Evolutionary conservation across 2,113 vertebrate species (phyloP).

Genomic region (Carassius gibelio): DNA sequence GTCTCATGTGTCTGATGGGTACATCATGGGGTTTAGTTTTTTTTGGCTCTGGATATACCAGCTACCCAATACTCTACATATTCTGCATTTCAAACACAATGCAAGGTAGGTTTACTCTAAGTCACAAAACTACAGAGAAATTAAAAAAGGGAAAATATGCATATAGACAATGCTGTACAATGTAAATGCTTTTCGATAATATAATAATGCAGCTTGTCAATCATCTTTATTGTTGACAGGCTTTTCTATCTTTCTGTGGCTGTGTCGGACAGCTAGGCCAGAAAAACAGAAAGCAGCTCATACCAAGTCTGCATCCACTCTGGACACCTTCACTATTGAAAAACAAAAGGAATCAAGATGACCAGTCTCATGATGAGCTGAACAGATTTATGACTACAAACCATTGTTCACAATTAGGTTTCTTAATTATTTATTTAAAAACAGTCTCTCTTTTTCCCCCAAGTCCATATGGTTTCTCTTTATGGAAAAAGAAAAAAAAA

Average conservation of each 20-base stretch:
- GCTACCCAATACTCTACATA: slow-evolving; percentile 79
- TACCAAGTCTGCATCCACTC: slow-evolving; percentile 30
- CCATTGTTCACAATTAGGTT: no score
- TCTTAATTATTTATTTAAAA: neutral
- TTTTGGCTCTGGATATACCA: slow-evolving; percentile 79
- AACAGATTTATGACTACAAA: neutral
- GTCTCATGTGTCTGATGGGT: slow-evolving; percentile 85
- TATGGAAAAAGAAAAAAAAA: no score
- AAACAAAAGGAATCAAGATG: neutral
- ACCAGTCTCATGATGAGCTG: neutral
- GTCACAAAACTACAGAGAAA: neutral
- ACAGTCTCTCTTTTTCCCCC: neutral
- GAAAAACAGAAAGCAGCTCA: slow-evolving; percentile 39
- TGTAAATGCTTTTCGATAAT: neutral
- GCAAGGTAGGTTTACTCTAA: slow-evolving; percentile 78
- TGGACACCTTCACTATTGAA: neutral
- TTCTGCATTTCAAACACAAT: slow-evolving; percentile 88
- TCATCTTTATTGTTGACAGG: slow-evolving; percentile 57
- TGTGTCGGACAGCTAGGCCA: slow-evolving; percentile 58
- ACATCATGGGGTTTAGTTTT: slow-evolving; percentile 87
- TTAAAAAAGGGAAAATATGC: neutral
- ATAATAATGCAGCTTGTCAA: neutral
- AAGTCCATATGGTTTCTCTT: neutral
- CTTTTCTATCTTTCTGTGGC: slow-evolving; percentile 72
- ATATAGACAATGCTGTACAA: neutral